Evolutionary conservation across 1,140 invertebrate genomes (phyloP), one percentile per base, ranked within the genome.

Genomic region (Yoshiicerus persimilis): DNA sequence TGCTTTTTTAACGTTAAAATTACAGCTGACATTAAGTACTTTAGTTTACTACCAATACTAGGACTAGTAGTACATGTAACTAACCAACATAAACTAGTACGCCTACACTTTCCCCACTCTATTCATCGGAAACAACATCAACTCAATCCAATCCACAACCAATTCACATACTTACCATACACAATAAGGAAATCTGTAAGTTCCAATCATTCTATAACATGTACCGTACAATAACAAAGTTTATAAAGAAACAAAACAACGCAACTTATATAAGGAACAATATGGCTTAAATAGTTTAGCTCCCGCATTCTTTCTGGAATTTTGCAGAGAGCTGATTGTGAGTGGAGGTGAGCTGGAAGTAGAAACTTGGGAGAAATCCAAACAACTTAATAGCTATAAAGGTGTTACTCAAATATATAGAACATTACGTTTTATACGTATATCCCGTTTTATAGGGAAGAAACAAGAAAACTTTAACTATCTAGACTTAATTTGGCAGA

Each of bases 1-100:
- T 80, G 34, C 75, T 80, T 80, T 80, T 80, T 80, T 80, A 80
- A 80, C 75, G 75, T 34, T 80, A 36, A 36, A 23, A 80, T 80
- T 80, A 80, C 75, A 80, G 34, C 75, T 80, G 75, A 80, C 75
- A 80, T 34, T 80, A 80, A 80, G 34, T 34, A 80, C 32, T 38
- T 80, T 80, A 80, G 75, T 80, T 80, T 80, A 80, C 32, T 80
- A 80, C 4, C 20, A 36, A n/a, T 80, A 38, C 27, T 80, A n/a
- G 20, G 11, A 77, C 32, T 75, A 32, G 27, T 36, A 20, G 16
- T 80, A 80, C 75, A 77, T 34, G 27, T 47, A 56, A 56, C 47
- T n/a, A 56, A 56, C 47, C 47, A 56, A 56, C 16, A n/a, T n/a
- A n/a, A 11, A 64, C 56, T 5, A n/a, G 20, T 64, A 64, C 62